phyloP scores from a whole-genome alignment of 2,888 invertebrate genomes.

The Rotaria socialis region DNA sequence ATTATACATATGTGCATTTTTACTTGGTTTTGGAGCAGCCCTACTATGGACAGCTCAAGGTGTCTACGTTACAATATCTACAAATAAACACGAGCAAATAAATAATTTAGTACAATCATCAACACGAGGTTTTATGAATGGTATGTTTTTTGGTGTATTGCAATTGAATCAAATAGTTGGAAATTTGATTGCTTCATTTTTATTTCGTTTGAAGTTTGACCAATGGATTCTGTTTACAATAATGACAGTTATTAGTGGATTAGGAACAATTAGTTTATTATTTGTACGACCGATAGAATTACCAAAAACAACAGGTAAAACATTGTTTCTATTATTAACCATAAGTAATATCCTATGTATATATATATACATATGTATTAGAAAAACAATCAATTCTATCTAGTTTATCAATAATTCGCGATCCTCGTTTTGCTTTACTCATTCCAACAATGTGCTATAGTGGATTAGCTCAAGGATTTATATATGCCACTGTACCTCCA shows the following conservation, averaged over 20 bases:
- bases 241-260: background rate
- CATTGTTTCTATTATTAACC: background rate
- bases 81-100: background rate
- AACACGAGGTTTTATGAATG: slow-evolving; percentile 19
- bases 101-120: background rate
- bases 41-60: slow-evolving; percentile 55
- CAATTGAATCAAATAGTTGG: background rate
- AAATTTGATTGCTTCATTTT: background rate
- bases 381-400: background rate
- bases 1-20: background rate
- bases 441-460: background rate
- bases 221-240: background rate
- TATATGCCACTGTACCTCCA: background rate
- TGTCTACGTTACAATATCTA: slow-evolving; percentile 53
- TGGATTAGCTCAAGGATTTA: background rate
- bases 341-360: background rate
- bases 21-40: slow-evolving; percentile 51
- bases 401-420: background rate
- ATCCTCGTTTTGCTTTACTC: background rate
- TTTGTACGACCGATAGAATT: background rate
- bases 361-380: background rate
- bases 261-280: background rate
- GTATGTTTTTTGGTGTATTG: background rate
- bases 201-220: background rate
- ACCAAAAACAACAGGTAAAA: background rate